phyloP scores from a whole-genome alignment of 2,888 invertebrate species.

The Pristionchus entomophagus region DNA sequence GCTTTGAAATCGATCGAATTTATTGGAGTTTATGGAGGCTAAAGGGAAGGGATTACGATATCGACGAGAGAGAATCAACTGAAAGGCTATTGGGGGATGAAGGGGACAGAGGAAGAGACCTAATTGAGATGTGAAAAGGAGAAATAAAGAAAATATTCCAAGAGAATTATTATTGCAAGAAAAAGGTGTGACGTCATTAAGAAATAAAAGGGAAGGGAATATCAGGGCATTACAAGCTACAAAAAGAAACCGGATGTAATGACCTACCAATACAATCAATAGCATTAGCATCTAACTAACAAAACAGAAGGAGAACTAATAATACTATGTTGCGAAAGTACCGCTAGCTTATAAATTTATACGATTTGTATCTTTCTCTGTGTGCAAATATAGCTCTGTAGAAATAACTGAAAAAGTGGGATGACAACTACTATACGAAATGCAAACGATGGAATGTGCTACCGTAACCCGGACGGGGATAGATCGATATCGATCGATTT shows the following conservation, averaged over 20 bases:
- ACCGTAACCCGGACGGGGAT: not conserved
- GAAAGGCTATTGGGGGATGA: not conserved
- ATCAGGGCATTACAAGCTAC: not conserved
- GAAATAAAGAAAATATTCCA: not conserved
- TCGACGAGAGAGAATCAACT: not conserved
- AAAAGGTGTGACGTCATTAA: not conserved
- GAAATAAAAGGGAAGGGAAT: not conserved
- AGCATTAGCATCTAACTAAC: not conserved
- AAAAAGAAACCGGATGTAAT: not conserved
- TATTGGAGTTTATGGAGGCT: too few relatives aligned
- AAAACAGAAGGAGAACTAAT: too few relatives aligned
- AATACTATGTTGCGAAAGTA: not conserved
- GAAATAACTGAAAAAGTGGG: not conserved
- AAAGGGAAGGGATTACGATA: not conserved
- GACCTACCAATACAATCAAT: too few relatives aligned
- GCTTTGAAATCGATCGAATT: not conserved
- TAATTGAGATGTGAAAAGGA: not conserved
- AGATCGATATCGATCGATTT: not conserved
- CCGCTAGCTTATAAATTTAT: slow-evolving; percentile 8
- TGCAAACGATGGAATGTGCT: not conserved
- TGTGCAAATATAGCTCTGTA: not conserved
- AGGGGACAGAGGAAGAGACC: not conserved
- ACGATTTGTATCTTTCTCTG: not conserved
- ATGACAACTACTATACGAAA: not conserved
- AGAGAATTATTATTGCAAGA: not conserved